A percentile compares a stretch with the other conserved stretches of the same genome.
Evolutionary conservation across 2,888 invertebrate genomes (phyloP).

Genomic region (Desoria tigrina): DNA sequence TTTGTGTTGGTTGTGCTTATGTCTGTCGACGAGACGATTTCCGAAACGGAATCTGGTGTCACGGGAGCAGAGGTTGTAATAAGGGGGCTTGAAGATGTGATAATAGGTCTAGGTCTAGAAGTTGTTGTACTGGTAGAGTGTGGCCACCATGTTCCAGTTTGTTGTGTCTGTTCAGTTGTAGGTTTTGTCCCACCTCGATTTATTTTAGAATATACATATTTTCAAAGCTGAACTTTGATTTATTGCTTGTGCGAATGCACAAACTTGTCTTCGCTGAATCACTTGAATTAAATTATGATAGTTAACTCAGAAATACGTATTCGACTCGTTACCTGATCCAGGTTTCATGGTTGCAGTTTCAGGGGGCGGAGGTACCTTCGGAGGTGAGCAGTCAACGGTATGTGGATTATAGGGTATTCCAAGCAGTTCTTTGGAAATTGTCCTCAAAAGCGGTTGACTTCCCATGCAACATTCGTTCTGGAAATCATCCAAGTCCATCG

Average conservation of each 20-base stretch:
- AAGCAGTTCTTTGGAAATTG: slow-evolving; percentile 73
- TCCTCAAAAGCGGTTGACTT: slow-evolving; percentile 73
- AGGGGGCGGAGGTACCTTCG: slow-evolving; percentile 62
- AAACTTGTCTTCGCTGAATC: too few relatives aligned
- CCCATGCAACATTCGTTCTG: slow-evolving; percentile 79
- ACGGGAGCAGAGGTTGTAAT: slow-evolving; percentile 55
- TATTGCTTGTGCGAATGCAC: too few relatives aligned
- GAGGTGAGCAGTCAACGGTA: slow-evolving; percentile 67
- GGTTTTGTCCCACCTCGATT: slow-evolving; percentile 9
- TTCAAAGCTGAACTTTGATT: slow-evolving; percentile 2
- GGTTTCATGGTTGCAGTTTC: slow-evolving; percentile 60
- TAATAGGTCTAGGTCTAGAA: slow-evolving; percentile 53
- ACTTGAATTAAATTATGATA: too few relatives aligned
- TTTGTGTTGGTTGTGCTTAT: slow-evolving; percentile 82
- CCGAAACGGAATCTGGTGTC: too few relatives aligned
- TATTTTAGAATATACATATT: not conserved
- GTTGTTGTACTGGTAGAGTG: slow-evolving; percentile 21
- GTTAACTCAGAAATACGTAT: too few relatives aligned
- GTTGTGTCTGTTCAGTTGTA: slow-evolving; percentile 23
- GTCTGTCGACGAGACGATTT: slow-evolving; percentile 62
- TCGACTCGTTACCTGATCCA: slow-evolving; percentile 1
- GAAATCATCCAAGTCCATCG: slow-evolving; percentile 84
- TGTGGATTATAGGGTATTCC: slow-evolving; percentile 36
- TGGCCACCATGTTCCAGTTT: slow-evolving; percentile 28
- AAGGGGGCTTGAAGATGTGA: slow-evolving; percentile 51